Percentiles rank a stretch among this genome's conserved stretches.
Conservation (phyloP, 92 coral and sea anemone genomes). For the Epizoanthus illoricatus region DNA sequence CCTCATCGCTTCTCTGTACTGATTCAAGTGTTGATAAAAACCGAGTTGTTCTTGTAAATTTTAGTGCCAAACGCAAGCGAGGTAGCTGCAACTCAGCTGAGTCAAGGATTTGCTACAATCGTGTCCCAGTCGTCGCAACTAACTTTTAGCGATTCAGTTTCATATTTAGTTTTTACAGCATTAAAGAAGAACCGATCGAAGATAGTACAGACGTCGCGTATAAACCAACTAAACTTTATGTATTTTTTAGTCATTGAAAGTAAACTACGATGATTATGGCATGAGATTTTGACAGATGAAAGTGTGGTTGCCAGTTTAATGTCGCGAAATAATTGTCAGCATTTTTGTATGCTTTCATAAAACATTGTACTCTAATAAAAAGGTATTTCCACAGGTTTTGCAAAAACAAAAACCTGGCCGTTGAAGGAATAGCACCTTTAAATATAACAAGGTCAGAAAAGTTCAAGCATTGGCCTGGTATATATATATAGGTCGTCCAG, state of each 20-base stretch:
- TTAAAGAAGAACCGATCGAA: background rate
- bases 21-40: too few species aligned
- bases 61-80: too few species aligned
- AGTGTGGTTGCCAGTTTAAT: background rate
- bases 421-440: background rate
- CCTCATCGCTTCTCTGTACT: too few species aligned
- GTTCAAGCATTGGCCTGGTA: background rate
- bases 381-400: background rate
- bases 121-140: too few species aligned
- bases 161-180: background rate
- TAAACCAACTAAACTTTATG: background rate
- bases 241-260: background rate
- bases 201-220: background rate
- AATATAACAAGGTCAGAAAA: background rate
- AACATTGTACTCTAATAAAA: background rate
- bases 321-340: too few species aligned
- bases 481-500: too few species aligned
- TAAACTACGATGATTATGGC: background rate
- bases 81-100: too few species aligned
- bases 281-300: conserved; percentile 11
- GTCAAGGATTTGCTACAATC: too few species aligned
- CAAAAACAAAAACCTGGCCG: background rate
- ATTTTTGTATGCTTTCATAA: background rate
- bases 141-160: background rate
- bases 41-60: too few species aligned